These are phyloP conservation scores for Grantiella picta DNA, from an alignment of 2,113 vertebrate genomes.

Conservation along the genomic window DNA sequence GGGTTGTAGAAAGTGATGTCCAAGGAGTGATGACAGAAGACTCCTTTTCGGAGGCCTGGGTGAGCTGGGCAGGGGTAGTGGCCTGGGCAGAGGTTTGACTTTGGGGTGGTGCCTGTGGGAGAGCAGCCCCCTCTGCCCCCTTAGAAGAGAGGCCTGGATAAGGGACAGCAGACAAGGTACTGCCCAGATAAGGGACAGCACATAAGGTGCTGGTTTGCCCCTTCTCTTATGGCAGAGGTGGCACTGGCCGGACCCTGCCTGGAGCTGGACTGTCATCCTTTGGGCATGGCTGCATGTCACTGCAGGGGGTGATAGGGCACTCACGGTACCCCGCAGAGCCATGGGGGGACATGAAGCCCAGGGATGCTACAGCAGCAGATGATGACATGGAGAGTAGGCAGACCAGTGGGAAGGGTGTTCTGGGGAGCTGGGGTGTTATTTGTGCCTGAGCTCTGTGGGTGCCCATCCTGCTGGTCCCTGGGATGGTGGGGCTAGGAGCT, in stretches of 20 bases:
- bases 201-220: not conserved
- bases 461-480: not conserved
- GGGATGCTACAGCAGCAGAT: not conserved
- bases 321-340: fast-evolving
- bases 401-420: not conserved
- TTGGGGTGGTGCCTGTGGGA: not conserved
- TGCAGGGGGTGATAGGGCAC: not conserved
- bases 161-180: not conserved
- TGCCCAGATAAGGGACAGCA: not conserved
- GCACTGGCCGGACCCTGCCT: not conserved
- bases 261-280: not conserved
- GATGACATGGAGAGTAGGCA: not conserved
- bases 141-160: not conserved
- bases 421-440: not conserved
- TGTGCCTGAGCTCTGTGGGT: not conserved
- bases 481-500: not conserved
- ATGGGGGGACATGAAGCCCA: not conserved
- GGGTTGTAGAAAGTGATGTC: not conserved
- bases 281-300: not conserved
- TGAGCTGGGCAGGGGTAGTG: not conserved
- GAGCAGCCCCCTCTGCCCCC: not conserved
- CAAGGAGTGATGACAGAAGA: not conserved
- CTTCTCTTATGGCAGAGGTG: not conserved
- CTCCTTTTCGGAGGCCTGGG: not conserved
- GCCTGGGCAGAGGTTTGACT: not conserved